Conservation (phyloP, 53 echinoderm and acorn worm species). For the Henricia sp. region DNA sequence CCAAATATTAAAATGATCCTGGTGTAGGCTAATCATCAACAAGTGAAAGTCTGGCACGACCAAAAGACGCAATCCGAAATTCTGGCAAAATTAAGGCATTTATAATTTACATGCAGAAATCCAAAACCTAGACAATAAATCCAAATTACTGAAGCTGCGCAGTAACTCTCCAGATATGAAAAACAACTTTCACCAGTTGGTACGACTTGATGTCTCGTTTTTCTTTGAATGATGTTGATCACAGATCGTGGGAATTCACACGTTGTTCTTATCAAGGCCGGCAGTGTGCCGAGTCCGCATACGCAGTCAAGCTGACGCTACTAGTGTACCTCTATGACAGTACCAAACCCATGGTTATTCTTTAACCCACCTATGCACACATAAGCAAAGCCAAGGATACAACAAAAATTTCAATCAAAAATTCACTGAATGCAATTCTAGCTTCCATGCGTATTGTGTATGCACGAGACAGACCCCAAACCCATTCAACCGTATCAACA, state of each 20-base stretch:
- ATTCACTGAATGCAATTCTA: conserved; percentile 5
- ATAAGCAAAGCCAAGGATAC: conserved; percentile 22
- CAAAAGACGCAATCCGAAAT: no score
- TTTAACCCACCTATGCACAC: neutral
- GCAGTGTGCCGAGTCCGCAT: neutral
- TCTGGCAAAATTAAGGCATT: neutral
- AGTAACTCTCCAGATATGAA: neutral
- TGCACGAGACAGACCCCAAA: neutral
- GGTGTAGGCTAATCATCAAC: no score
- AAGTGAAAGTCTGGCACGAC: no score
- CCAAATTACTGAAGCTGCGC: neutral
- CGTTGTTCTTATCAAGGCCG: conserved; percentile 17
- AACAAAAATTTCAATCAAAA: neutral
- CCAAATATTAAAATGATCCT: no score
- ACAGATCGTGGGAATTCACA: conserved; percentile 37
- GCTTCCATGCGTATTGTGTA: neutral
- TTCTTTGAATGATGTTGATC: neutral
- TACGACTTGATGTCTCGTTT: neutral
- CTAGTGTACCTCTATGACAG: neutral
- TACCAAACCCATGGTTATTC: neutral
- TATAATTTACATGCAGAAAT: neutral
- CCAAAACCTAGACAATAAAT: neutral
- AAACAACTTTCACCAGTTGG: no score
- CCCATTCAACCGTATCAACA: neutral
- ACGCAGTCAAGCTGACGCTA: neutral